These are phyloP conservation scores for Huso huso DNA, from an alignment of 2,797 vertebrate genomes.

Conservation along the genomic window DNA sequence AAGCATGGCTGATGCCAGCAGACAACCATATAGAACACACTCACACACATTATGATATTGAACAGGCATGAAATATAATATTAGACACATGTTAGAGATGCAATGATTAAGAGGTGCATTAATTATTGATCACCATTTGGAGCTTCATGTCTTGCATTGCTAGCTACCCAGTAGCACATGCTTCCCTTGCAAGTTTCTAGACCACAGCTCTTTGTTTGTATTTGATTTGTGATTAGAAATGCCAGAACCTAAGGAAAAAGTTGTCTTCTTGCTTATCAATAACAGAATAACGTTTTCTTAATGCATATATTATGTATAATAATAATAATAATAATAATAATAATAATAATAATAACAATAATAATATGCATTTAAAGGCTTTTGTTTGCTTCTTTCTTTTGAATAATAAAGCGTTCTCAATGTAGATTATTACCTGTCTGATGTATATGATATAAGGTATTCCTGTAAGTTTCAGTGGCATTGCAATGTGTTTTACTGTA, in stretches of 20 bases:
- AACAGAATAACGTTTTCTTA: background rate
- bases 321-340: constrained; percentile 5
- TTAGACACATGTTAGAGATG: no score
- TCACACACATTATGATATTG: no score
- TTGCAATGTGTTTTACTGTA: no score
- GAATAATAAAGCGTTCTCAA: no score
- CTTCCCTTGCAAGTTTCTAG: constrained; percentile 8
- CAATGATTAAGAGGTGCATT: no score
- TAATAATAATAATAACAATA: constrained; percentile 8
- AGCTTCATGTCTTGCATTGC: constrained; percentile 8
- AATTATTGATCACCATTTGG: background rate
- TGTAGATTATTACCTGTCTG: no score
- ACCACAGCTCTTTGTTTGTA: background rate
- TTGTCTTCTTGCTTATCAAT: constrained; percentile 9
- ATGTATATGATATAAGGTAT: no score
- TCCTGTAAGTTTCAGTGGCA: no score
- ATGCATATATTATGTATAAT: constrained; percentile 6
- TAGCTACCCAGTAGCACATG: background rate
- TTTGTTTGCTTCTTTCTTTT: no score
- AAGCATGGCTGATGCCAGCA: no score
- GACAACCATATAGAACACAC: no score
- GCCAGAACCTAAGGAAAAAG: constrained; percentile 1
- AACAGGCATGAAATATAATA: no score
- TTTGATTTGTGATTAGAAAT: constrained; percentile 4
- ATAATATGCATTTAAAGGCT: background rate